Percentiles rank a stretch among this genome's conserved stretches.
phyloP scores from a whole-genome alignment of 2,888 invertebrate genomes.

The Keiferia lycopersicella region DNA sequence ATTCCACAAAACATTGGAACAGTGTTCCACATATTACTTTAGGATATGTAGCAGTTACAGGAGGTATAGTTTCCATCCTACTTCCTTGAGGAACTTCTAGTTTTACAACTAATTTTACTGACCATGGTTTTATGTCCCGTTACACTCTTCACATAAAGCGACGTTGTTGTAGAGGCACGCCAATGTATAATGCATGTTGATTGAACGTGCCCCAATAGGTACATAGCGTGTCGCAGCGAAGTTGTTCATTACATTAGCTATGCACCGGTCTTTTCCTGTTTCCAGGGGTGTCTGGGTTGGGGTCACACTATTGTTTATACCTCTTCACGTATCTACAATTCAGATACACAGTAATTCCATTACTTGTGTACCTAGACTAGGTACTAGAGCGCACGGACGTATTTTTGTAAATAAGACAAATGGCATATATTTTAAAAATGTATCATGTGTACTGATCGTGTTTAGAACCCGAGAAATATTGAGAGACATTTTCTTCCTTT shows the following conservation, averaged over 20 bases:
- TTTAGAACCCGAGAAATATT: background rate
- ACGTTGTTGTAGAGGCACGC: background rate
- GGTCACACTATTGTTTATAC: slow-evolving; percentile 24
- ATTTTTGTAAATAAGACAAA: background rate
- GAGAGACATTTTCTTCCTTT: background rate
- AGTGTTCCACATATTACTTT: too few relatives aligned
- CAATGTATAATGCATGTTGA: background rate
- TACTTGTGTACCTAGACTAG: background rate
- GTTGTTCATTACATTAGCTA: slow-evolving; percentile 23
- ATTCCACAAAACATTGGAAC: too few relatives aligned
- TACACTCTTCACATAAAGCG: background rate
- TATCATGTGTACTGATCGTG: background rate
- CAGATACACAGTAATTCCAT: slow-evolving; percentile 3
- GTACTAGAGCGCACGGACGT: background rate
- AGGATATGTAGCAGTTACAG: too few relatives aligned
- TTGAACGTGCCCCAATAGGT: background rate
- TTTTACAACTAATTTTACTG: background rate
- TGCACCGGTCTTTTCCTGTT: slow-evolving; percentile 29
- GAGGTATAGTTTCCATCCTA: too few relatives aligned
- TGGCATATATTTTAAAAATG: background rate
- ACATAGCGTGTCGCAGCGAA: background rate
- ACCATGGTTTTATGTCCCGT: background rate
- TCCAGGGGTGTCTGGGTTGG: slow-evolving; percentile 25
- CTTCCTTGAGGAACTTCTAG: background rate
- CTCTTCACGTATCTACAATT: slow-evolving; percentile 9